A percentile compares a stretch with the other conserved stretches of the same genome.
Evolutionary conservation across 2,888 invertebrate genomes (phyloP).

Genomic region (Drosophila percnosoma): DNA sequence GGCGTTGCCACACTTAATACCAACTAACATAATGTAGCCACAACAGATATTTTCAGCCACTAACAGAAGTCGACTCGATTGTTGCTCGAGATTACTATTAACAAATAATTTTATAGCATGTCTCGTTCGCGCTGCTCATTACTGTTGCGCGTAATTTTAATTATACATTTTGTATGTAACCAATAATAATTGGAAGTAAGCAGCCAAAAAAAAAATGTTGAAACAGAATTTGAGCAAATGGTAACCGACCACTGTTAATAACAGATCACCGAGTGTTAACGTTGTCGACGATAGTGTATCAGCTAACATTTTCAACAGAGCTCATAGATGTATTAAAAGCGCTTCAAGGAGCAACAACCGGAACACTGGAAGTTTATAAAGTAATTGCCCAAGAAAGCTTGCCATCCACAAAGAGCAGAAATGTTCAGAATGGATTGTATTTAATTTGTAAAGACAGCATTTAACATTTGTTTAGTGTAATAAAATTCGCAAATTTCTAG

Average conservation of each 20-base stretch:
- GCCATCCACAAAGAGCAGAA: slow-evolving; percentile 23
- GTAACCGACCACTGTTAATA: background rate
- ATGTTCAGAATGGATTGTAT: slow-evolving; percentile 48
- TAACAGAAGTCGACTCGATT: background rate
- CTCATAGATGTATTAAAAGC: slow-evolving; percentile 5
- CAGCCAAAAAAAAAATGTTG: no score
- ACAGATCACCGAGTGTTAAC: background rate
- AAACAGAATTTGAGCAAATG: background rate
- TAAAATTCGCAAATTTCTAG: slow-evolving; percentile 13
- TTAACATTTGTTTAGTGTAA: slow-evolving; percentile 57
- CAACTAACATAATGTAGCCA: no score
- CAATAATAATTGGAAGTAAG: background rate
- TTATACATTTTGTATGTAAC: no score
- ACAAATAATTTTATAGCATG: slow-evolving; percentile 41
- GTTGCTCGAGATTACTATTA: background rate
- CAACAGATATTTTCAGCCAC: slow-evolving; percentile 15
- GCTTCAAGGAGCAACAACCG: slow-evolving; percentile 10
- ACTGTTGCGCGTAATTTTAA: slow-evolving; percentile 39
- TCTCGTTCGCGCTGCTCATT: slow-evolving; percentile 57
- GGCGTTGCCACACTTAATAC: slow-evolving; percentile 23
- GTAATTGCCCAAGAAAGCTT: slow-evolving; percentile 68
- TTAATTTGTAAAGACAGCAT: slow-evolving; percentile 6
- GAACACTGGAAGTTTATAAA: slow-evolving; percentile 68
- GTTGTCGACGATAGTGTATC: slow-evolving; percentile 5
- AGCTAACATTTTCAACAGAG: slow-evolving; percentile 14